Conservation (phyloP, 2,113 vertebrate species). For the Entomyzon cyanotis region DNA sequence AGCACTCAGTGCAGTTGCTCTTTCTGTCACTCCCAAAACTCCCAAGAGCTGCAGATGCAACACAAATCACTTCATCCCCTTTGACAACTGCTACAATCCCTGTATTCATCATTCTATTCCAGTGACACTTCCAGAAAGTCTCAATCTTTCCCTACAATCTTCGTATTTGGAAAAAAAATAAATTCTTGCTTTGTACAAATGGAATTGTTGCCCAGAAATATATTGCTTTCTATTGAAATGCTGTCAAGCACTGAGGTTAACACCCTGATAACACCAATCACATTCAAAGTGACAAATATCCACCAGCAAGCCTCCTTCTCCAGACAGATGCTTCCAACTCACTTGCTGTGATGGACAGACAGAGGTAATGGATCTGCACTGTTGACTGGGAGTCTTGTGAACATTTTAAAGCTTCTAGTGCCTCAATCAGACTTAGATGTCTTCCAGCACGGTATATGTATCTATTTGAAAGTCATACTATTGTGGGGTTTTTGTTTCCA, state of each 20-base stretch:
- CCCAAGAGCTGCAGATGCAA: neutral
- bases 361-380: neutral
- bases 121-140: neutral
- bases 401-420: neutral
- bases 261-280: neutral
- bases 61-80: neutral
- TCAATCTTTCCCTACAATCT: neutral
- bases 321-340: neutral
- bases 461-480: neutral
- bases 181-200: neutral
- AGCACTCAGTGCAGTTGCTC: neutral
- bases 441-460: neutral
- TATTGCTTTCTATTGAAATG: neutral
- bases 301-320: neutral
- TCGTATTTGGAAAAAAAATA: neutral
- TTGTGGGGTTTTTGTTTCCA: neutral
- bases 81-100: neutral
- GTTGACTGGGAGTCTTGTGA: neutral
- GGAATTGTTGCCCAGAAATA: neutral
- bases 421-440: neutral
- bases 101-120: neutral
- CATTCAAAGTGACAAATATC: neutral
- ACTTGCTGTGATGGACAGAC: neutral
- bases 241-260: neutral
- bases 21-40: neutral